A percentile compares a stretch with the other conserved stretches of the same genome.
Evolutionary conservation across 2,797 vertebrate species (phyloP).

Genomic region (Astyanax mexicanus): DNA sequence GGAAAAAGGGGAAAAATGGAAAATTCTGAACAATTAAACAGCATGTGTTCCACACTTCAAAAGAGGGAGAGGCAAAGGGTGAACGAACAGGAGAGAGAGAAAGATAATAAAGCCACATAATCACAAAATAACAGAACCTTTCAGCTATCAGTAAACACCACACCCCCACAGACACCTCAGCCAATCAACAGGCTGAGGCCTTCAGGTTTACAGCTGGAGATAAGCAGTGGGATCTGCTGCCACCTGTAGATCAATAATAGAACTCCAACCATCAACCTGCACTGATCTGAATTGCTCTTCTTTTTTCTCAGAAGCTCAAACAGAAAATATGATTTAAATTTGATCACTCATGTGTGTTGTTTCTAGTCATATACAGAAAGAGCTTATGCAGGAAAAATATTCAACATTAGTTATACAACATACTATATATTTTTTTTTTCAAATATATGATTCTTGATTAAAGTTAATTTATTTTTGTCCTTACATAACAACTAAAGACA

Average conservation of each 20-base stretch:
- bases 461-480: too few relatives aligned
- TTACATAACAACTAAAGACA: too few relatives aligned
- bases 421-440: too few relatives aligned
- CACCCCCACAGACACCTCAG: not conserved
- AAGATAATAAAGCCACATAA: constrained; percentile 33
- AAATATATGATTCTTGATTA: too few relatives aligned
- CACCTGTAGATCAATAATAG: constrained; percentile 31
- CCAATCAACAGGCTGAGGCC: not conserved
- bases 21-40: constrained; percentile 32
- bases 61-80: not conserved
- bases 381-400: too few relatives aligned
- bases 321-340: too few relatives aligned
- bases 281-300: not conserved
- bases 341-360: too few relatives aligned
- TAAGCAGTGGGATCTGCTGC: constrained; percentile 44
- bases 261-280: not conserved
- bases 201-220: not conserved
- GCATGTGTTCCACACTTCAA: constrained; percentile 31
- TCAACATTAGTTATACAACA: too few relatives aligned
- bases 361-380: too few relatives aligned
- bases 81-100: not conserved
- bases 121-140: not conserved
- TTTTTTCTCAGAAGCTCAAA: too few relatives aligned
- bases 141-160: not conserved
- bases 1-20: not conserved